A percentile compares a stretch with the other conserved stretches of the same genome.
These are phyloP conservation scores for Dinoponera quadriceps DNA, from an alignment of 1,140 invertebrate genomes.

Conservation along the genomic window DNA sequence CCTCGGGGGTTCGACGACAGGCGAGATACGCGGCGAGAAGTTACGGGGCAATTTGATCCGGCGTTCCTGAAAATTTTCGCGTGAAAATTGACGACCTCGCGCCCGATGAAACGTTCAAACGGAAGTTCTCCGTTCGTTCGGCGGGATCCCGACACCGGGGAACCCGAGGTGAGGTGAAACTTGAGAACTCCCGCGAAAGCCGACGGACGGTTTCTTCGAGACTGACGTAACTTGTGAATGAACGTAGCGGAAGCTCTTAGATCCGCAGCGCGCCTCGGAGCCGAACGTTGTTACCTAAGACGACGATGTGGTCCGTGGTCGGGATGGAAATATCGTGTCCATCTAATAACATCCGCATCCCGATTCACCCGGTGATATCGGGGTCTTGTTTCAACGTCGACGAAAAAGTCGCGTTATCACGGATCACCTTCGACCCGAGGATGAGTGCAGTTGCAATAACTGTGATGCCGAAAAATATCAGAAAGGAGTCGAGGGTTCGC, in stretches of 20 bases:
- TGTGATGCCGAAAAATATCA: no score
- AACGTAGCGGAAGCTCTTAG: slow-evolving; percentile 14
- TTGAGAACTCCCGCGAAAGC: background rate
- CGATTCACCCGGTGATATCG: no score
- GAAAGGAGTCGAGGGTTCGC: no score
- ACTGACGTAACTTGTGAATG: slow-evolving; percentile 13
- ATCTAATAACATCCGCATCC: background rate
- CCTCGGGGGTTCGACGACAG: no score
- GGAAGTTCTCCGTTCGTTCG: background rate
- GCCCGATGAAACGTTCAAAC: slow-evolving; percentile 22
- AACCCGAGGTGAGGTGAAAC: background rate
- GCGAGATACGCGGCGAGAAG: no score
- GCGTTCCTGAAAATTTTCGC: no score
- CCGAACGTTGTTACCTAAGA: background rate
- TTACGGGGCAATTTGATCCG: background rate
- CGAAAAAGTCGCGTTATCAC: no score
- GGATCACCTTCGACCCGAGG: no score
- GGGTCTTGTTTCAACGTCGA: no score
- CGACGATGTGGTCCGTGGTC: background rate
- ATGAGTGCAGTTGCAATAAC: no score
- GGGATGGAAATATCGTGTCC: background rate
- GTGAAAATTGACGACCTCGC: slow-evolving; percentile 11
- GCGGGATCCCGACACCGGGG: background rate
- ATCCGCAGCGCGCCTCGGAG: background rate
- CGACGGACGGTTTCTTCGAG: background rate